Base-by-base conservation (phyloP, 2,888 invertebrate genomes). In the Tethea ocularis region DNA sequence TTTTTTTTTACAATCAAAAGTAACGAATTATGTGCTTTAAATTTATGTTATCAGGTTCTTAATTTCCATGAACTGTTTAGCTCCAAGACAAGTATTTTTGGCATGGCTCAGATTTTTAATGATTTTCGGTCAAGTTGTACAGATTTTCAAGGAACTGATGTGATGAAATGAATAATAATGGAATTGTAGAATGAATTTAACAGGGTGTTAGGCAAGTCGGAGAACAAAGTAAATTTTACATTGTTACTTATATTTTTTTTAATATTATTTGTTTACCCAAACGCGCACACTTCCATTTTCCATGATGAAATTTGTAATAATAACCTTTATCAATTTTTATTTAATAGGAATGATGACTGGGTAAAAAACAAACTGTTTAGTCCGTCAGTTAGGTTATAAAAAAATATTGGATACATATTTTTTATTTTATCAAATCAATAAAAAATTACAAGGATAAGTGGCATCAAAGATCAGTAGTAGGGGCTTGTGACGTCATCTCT, bases 131-230 rank as follows among this genome's bases (percentile, higher is more conserved):
- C 17, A 17, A 17, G 17, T 41, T 17, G n/a, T 41, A n/a, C 8
- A 41, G 17, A 17, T 17, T 41, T 17, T 29, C 29, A 5, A 15
- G 41, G 41, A 41, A 41, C 7, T n/a, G 20, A 46, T 46, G 20
- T 20, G 46, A 46, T 3, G 46, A 46, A 20, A 46, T 46, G 20
- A 46, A 20, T 46, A 20, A 46, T 46, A 46, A 26, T 46, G 46
- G 46, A 46, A 46, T 46, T 46, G 46, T 46, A 46, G 46, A 46
- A 52, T 26, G 2, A 52, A 24, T 52, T 52, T 29, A 52, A 52
- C 17, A 17, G 26, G 52, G 52, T 26, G 8, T 52, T 29, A 17
- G 10, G 26, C 29, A 17, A 24, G 29, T 17, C 24, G 5, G 5
- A 51, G 23, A n/a, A 6, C 24, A n/a, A 7, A 26, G 7, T 2